Evolutionary conservation across 2,888 invertebrate species (phyloP).

Genomic region (Lumbricus terrestris): DNA sequence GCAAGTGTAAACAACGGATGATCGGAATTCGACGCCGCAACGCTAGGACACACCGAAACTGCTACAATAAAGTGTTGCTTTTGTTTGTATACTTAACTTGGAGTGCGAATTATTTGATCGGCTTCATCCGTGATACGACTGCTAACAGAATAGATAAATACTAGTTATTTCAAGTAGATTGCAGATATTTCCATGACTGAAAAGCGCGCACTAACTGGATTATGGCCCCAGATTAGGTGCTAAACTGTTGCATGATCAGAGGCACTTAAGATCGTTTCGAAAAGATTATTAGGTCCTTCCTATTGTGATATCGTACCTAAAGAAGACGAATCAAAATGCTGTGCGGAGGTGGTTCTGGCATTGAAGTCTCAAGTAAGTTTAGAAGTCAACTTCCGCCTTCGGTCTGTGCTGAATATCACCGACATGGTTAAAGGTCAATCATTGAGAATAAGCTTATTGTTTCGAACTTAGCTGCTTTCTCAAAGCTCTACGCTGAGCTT

Average conservation of each 20-base stretch:
- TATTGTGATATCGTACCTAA: not conserved
- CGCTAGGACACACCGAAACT: not conserved
- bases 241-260: not conserved
- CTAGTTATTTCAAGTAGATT: not conserved
- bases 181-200: not conserved
- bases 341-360: not conserved
- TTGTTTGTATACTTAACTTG: not conserved
- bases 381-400: not conserved
- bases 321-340: not conserved
- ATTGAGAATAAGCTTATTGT: not conserved
- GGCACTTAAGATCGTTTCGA: not conserved
- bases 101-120: not conserved
- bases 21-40: not conserved
- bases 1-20: not conserved
- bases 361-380: slow-evolving; percentile 12
- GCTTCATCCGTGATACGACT: not conserved
- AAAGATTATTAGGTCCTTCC: not conserved
- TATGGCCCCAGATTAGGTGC: slow-evolving; percentile 3
- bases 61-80: not conserved
- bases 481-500: not conserved
- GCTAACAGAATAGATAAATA: not conserved
- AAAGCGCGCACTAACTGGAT: not conserved
- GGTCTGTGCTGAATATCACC: too few species aligned
- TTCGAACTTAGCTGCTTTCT: not conserved
- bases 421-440: not conserved